Evolutionary conservation across 2,888 invertebrate species (phyloP).

Genomic region (Lepidochitona cinerea): DNA sequence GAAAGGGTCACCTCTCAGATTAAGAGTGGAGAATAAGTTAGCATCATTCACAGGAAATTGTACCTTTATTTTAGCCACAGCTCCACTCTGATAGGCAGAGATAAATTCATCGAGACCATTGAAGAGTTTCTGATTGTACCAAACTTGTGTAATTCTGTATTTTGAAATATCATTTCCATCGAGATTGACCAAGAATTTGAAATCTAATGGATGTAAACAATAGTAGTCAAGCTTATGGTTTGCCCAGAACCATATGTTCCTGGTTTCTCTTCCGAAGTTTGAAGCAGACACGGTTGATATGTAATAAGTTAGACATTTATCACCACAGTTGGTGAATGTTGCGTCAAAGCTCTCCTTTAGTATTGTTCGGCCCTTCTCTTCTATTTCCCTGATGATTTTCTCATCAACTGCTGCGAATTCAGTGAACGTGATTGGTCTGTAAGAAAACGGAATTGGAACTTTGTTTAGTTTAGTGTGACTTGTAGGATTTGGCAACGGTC

Average conservation of each 20-base stretch:
- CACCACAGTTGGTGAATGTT: slow-evolving; percentile 18
- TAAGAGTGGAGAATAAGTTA: slow-evolving; percentile 18
- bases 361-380: slow-evolving; percentile 18
- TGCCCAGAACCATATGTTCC: slow-evolving; percentile 36
- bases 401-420: too few relatives aligned
- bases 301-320: slow-evolving; percentile 29
- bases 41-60: not conserved
- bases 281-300: slow-evolving; percentile 17
- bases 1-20: slow-evolving; percentile 32
- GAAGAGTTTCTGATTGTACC: slow-evolving; percentile 35
- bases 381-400: slow-evolving; percentile 13
- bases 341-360: slow-evolving; percentile 28
- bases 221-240: slow-evolving; percentile 35
- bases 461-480: slow-evolving; percentile 19
- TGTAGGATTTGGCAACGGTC: slow-evolving; percentile 43
- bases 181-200: slow-evolving; percentile 40
- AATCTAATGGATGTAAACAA: slow-evolving; percentile 43
- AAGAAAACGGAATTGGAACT: slow-evolving; percentile 22
- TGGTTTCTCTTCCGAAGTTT: slow-evolving; percentile 12
- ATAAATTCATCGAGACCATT: slow-evolving; percentile 26
- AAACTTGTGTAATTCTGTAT: slow-evolving; percentile 31
- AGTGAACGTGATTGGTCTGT: slow-evolving; percentile 24
- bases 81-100: slow-evolving; percentile 10
- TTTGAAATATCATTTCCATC: slow-evolving; percentile 12
- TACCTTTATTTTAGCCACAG: not conserved